Percentiles rank a stretch among this genome's conserved stretches.
These are phyloP conservation scores for Monopis laevigella DNA, from an alignment of 2,888 invertebrate genomes.

Conservation along the genomic window DNA sequence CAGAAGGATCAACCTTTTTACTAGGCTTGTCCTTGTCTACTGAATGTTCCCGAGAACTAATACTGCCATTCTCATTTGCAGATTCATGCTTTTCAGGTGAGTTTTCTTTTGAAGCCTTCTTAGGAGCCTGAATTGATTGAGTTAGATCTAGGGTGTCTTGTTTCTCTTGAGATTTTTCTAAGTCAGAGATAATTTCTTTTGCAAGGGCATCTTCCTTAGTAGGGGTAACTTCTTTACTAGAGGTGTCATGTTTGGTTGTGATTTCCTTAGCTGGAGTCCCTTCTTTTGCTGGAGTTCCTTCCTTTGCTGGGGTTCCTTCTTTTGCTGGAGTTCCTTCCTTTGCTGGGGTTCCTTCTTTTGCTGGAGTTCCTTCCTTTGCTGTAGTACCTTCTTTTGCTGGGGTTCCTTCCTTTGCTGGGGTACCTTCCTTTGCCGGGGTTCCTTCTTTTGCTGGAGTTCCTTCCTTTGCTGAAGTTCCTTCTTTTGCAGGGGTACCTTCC, in stretches of 20 bases:
- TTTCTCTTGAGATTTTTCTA: background rate
- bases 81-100: constrained; percentile 38
- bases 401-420: constrained; percentile 22
- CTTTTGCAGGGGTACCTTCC: constrained; percentile 30
- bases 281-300: constrained; percentile 24
- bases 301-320: constrained; percentile 20
- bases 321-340: constrained; percentile 29
- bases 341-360: constrained; percentile 25
- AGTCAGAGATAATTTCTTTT: constrained; percentile 21
- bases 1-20: constrained; percentile 46
- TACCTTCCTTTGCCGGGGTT: constrained; percentile 17
- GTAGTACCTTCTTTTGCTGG: constrained; percentile 24
- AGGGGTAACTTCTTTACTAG: constrained; percentile 27
- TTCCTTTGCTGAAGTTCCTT: constrained; percentile 35
- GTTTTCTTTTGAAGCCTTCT: constrained; percentile 36
- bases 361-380: constrained; percentile 27
- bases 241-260: constrained; percentile 24
- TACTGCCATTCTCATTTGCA: constrained; percentile 48
- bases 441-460: constrained; percentile 23
- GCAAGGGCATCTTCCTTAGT: constrained; percentile 20
- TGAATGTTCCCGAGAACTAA: constrained; percentile 52
- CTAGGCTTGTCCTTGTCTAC: constrained; percentile 41
- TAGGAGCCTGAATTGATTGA: constrained; percentile 26
- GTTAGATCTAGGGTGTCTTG: constrained; percentile 16
- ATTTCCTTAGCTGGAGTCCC: constrained; percentile 25